Conservation (phyloP, 2,113 vertebrate species). For the Scatophagus argus region DNA sequence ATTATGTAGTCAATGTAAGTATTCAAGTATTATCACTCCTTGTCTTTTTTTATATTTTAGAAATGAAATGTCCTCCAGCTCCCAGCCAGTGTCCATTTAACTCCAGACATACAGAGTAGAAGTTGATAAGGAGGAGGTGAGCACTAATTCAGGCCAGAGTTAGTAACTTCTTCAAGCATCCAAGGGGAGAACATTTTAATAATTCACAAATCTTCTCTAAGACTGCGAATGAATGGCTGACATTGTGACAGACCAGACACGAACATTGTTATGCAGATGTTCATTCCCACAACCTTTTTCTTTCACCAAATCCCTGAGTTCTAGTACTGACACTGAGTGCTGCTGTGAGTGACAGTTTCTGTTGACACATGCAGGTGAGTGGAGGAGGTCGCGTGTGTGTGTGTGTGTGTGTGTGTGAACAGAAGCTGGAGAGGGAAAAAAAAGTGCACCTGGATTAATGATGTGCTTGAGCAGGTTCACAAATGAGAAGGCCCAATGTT, state of each 20-base stretch:
- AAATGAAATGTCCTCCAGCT: conserved; percentile 23
- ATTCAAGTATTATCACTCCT: background rate
- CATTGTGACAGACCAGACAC: conserved; percentile 72
- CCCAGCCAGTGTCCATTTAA: conserved; percentile 39
- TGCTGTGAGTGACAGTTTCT: conserved; percentile 78
- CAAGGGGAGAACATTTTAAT: conserved; percentile 65
- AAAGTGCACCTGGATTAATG: conserved; percentile 80
- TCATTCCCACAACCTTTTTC: conserved; percentile 70
- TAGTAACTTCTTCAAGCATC: conserved; percentile 63
- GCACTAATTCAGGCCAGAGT: conserved; percentile 65
- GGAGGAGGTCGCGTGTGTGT: conserved; percentile 31
- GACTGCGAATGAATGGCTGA: conserved; percentile 74
- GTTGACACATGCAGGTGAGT: conserved; percentile 74
- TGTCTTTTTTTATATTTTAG: conserved; percentile 26
- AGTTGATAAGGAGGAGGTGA: conserved; percentile 68
- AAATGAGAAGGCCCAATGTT: conserved; percentile 80
- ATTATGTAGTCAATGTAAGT: background rate
- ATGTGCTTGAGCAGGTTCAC: conserved; percentile 83
- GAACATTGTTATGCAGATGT: conserved; percentile 82
- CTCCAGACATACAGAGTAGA: conserved; percentile 43
- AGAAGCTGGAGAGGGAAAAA: conserved; percentile 17
- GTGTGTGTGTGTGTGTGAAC: background rate
- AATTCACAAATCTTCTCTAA: conserved; percentile 77
- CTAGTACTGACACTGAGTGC: conserved; percentile 51
- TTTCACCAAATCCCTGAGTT: conserved; percentile 70